Percentiles rank a stretch among this genome's conserved stretches.
phyloP scores from a whole-genome alignment of 2,113 vertebrate species.

The Psephotus haematonotus region DNA sequence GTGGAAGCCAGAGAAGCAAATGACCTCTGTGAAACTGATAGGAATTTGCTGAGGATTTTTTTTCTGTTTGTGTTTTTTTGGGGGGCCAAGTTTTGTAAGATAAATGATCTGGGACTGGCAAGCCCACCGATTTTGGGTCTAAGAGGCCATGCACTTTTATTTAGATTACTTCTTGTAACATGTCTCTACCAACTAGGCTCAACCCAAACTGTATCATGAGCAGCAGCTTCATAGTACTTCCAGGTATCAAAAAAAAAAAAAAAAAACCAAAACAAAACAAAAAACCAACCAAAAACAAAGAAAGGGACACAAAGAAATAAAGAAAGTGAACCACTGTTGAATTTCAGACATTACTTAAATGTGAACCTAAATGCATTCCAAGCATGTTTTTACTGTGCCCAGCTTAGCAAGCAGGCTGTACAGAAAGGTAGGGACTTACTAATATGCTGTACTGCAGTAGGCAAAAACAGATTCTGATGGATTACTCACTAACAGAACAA shows the following conservation, averaged over 20 bases:
- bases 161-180: constrained; percentile 16
- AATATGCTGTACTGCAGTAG: background rate
- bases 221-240: background rate
- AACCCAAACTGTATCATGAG: background rate
- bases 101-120: background rate
- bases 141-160: constrained; percentile 21
- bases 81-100: background rate
- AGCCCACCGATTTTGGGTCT: background rate
- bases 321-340: background rate
- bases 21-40: constrained; percentile 39
- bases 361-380: background rate
- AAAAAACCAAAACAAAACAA: no score
- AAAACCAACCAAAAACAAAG: accelerated
- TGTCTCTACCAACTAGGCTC: background rate
- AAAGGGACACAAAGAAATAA: background rate
- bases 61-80: background rate
- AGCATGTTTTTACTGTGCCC: background rate
- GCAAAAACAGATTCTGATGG: background rate
- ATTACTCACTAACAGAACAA: background rate
- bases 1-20: constrained; percentile 31
- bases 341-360: background rate
- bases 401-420: background rate
- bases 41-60: constrained; percentile 19
- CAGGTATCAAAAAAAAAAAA: background rate
- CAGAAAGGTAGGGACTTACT: background rate